Base-by-base conservation (phyloP, 2,888 invertebrate species). In the Caenorhabditis plicata region DNA sequence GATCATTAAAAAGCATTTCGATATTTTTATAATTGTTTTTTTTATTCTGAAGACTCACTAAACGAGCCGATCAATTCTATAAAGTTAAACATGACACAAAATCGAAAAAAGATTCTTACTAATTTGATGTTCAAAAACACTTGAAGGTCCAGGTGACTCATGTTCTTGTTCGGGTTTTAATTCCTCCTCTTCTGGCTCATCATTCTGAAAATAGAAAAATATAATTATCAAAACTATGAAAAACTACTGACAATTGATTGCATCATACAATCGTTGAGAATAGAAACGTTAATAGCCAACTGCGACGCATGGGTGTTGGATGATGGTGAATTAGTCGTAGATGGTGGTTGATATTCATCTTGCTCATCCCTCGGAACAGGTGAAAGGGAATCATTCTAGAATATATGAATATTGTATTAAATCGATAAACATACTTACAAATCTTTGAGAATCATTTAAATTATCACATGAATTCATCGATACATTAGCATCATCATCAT, bases 201-300 rank as follows among this genome's bases (percentile, higher is more conserved):
- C 26, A 15, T 51, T 43, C 4, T 44, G 36, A 17, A 44, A 35
- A 23, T 58, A n/a, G n/a, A n/a, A n/a, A n/a, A n/a, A n/a, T n/a
- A n/a, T n/a, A n/a, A n/a, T n/a, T n/a, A n/a, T n/a, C n/a, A n/a
- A n/a, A n/a, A n/a, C n/a, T n/a, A n/a, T n/a, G n/a, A n/a, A n/a
- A 13, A n/a, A 5, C 33, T 27, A 15, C 40, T 40, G 3, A 40
- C 58, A 22, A 60, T 53, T n/a, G 60, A 60, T 13, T 53, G 49
- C 53, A 60, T 53, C 60, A 60, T 60, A 29, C 60, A 60, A 33
- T 53, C 60, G 20, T 60, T 60, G 17, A 60, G 47, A 42, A 60
- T 53, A 3, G 60, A 60, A 15, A 60, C 33, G 22, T 53, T 60
- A 22, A 60, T 53, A 4, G 53, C 60, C 11, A 60, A 49, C 11